Percentiles rank a stretch among this genome's conserved stretches.
phyloP scores from a whole-genome alignment of 2,797 vertebrate genomes.

The Clarias platycephalus region DNA sequence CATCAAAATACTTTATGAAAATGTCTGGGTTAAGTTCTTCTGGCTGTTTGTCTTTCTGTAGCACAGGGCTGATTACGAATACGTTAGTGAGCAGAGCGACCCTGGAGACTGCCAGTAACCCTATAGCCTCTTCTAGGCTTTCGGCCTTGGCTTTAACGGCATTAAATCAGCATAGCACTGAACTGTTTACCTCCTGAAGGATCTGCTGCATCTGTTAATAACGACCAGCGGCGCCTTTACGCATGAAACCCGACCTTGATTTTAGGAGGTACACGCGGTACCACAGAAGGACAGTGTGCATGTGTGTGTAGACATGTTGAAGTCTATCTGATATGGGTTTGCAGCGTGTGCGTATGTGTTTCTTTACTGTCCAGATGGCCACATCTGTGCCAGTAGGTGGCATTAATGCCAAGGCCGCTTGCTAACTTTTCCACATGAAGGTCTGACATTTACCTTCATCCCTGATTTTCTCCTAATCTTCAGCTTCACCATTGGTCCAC shows the following conservation, averaged over 20 bases:
- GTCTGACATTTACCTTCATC: background rate
- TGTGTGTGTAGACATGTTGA: conserved; percentile 9
- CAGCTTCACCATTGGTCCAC: background rate
- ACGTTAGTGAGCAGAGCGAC: conserved; percentile 18
- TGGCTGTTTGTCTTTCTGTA: background rate
- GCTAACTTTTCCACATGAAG: conserved; percentile 38
- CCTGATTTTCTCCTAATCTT: background rate
- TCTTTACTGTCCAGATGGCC: conserved; percentile 32
- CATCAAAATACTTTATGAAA: background rate
- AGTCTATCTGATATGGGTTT: background rate
- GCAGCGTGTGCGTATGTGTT: background rate
- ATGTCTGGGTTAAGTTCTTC: background rate
- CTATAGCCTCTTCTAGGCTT: conserved; percentile 47
- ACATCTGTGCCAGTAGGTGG: conserved; percentile 58
- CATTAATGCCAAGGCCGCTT: conserved; percentile 54
- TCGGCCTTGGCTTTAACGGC: conserved; percentile 46
- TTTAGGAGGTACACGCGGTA: conserved; percentile 35
- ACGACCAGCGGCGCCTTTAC: conserved; percentile 54
- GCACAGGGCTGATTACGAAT: conserved; percentile 11
- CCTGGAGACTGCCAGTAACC: conserved; percentile 42
- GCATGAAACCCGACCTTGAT: conserved; percentile 49
- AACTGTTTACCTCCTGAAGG: conserved; percentile 56
- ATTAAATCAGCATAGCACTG: conserved; percentile 49
- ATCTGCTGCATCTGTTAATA: conserved; percentile 49
- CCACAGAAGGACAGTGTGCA: conserved; percentile 51